Evolutionary conservation across 1,140 invertebrate genomes (phyloP), one percentile per base, ranked within the genome.

Genomic region (Pogonus chalceus): DNA sequence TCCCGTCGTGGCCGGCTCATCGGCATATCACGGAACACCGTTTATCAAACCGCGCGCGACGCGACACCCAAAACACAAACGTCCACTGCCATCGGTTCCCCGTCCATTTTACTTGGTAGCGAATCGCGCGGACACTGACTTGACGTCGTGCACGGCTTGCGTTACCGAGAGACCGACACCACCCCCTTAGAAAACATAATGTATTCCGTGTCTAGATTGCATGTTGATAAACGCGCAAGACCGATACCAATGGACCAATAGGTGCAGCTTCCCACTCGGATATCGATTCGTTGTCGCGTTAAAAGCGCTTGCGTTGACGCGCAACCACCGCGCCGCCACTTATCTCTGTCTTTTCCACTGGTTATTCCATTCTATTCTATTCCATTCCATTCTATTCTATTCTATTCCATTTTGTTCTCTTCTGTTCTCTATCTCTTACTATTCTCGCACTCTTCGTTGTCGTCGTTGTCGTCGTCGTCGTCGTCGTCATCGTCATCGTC

Each of bases 151-250:
- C 37, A 43, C 37, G 37, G 37, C 37, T 43, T 43, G 37, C 37
- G 37, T 43, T 43, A 43, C 37, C 37, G 37, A 18, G 37, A 43
- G 55, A 50, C 55, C 58, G 55, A 62, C 57, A 58, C 55, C 57
- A 60, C 60, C 63, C 61, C 60, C 59, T 58, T 56, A 50, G 52
- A 46, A 56, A 52, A 58, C 49, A 60, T 56, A 59, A 52, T 55
- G 23, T 48, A 37, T 51, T 35, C 53, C 48, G 54, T 55, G 31
- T 55, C 56, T 58, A 66, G 60, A 64, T 62, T 60, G 64, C 64
- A 60, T 43, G 51, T 46, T 39, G 1, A 21, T 43, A 53, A 58
- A 52, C 53, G 60, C 61, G 63, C 58, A 62, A 56, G 57, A 62
- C 51, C 51, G 37, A 43, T 12, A 12, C 9, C 18, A 4, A 50